Percentiles rank a stretch among this genome's conserved stretches.
Conservation (phyloP, 2,888 invertebrate species). For the Oligia fasciuncula region DNA sequence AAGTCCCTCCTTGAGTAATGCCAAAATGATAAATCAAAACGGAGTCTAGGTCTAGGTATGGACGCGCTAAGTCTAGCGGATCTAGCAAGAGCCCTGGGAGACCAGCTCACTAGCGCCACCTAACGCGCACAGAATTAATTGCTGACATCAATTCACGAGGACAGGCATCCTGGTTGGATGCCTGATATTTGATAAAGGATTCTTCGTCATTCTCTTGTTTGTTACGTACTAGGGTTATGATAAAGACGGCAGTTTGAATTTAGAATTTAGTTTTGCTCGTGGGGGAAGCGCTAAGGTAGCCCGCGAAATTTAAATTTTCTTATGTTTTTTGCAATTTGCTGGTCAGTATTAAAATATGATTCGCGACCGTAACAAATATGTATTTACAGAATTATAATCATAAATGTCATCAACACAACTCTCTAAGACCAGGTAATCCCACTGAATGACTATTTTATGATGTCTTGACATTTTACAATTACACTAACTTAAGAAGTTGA, state of each 20-base stretch:
- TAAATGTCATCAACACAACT: no score
- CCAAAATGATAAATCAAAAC: constrained; percentile 35
- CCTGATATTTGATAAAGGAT: constrained; percentile 41
- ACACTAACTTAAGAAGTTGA: no score
- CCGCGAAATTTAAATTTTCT: no score
- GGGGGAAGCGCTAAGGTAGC: no score
- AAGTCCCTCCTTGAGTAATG: background rate
- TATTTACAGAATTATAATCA: no score
- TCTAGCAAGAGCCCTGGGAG: constrained; percentile 4
- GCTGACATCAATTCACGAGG: constrained; percentile 50
- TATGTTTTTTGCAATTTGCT: no score
- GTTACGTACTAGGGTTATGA: background rate
- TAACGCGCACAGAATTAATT: constrained; percentile 45
- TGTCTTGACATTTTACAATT: no score
- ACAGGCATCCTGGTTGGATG: constrained; percentile 14
- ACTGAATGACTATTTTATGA: no score
- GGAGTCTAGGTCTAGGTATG: constrained; percentile 1
- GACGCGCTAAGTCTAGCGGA: constrained; percentile 34
- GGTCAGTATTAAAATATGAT: no score
- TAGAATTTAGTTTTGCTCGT: background rate
- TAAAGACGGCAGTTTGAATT: background rate
- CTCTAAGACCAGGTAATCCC: no score
- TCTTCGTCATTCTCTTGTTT: constrained; percentile 34
- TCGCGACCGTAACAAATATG: no score
- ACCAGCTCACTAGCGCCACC: constrained; percentile 38